A percentile compares a stretch with the other conserved stretches of the same genome.
These are phyloP conservation scores for Vanacampus margaritifer DNA, from an alignment of 2,113 vertebrate genomes.

Conservation along the genomic window DNA sequence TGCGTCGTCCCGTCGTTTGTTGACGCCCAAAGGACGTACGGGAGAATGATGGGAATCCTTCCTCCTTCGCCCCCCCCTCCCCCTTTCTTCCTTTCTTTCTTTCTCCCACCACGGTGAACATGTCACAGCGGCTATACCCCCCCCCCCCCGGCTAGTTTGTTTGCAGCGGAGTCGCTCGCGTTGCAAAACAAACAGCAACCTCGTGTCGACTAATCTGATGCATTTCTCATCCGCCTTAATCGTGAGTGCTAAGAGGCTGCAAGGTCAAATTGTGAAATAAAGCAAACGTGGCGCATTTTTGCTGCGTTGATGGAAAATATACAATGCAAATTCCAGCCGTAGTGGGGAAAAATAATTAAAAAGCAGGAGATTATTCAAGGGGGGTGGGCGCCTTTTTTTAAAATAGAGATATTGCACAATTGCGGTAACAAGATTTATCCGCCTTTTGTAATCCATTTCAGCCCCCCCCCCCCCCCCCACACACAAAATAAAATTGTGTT, in stretches of 20 bases:
- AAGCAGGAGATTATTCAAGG: neutral
- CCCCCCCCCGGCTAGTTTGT: neutral
- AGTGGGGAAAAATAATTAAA: neutral
- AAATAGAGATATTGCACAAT: too few species aligned
- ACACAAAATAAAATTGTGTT: too few species aligned
- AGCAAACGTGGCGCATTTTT: neutral
- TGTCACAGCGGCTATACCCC: neutral
- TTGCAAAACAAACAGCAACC: neutral
- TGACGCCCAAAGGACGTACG: neutral
- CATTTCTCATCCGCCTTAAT: neutral
- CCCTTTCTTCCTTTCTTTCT: neutral
- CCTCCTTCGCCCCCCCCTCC: too few species aligned
- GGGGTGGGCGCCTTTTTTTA: too few species aligned
- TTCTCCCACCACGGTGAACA: neutral
- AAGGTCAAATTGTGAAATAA: neutral
- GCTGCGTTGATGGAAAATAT: neutral
- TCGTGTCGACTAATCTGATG: neutral
- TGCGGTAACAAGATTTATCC: too few species aligned
- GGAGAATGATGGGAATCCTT: neutral
- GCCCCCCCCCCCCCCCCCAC: too few species aligned
- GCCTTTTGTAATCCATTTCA: too few species aligned
- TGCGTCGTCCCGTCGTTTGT: conserved; percentile 4
- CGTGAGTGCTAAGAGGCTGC: neutral
- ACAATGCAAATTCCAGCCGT: neutral
- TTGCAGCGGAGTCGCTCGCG: neutral